Base-by-base conservation (phyloP, 1,140 invertebrate species). In the Drosophila ficusphila region DNA sequence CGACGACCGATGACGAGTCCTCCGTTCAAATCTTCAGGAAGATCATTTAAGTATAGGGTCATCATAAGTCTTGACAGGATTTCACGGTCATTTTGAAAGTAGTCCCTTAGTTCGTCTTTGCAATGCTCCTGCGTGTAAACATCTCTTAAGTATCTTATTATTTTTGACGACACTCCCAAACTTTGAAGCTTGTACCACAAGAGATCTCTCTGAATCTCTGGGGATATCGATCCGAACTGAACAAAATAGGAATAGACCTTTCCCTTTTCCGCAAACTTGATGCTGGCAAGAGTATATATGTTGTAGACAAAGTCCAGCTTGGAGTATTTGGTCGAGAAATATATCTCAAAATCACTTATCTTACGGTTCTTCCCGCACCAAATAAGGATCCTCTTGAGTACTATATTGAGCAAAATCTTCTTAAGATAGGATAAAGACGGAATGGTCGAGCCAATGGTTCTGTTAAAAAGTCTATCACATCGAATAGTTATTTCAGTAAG, bases 201-300 rank as follows among this genome's bases (percentile, higher is more conserved):
- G 9, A 16, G 12, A 9, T 8, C 4, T 14, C 9, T 2, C 18
- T 7, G 18, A 7, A 5, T 14, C 18, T 19, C 9, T 1, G 18
- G n/a, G 0, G 8, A 19, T 12, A 46, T 7, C 3, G 29, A 27
- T 16, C 36, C 1, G 2, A 44, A 34, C 1, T 46, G 27, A 19
- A 47, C 16, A 8, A 64, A 60, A 16, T 36, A 64, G 0, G 60
- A 33, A 21, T 64, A 64, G 0, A 62, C 54, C 2, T 19, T 58
- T 9, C 39, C 6, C 3, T n/a, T 21, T 29, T 36, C 39, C 0
- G 2, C 11, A 16, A 64, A 29, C 9, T 60, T 12, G 0, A 64
- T 34, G 9, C 16, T 14, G 4, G 41, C 39, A n/a, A 44, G 25
- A 0, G 54, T 7, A 9, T 4, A 19, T 9, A 64, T 27, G 6